Base-by-base conservation (phyloP, 2,797 vertebrate genomes). In the Danio albolineatus region DNA sequence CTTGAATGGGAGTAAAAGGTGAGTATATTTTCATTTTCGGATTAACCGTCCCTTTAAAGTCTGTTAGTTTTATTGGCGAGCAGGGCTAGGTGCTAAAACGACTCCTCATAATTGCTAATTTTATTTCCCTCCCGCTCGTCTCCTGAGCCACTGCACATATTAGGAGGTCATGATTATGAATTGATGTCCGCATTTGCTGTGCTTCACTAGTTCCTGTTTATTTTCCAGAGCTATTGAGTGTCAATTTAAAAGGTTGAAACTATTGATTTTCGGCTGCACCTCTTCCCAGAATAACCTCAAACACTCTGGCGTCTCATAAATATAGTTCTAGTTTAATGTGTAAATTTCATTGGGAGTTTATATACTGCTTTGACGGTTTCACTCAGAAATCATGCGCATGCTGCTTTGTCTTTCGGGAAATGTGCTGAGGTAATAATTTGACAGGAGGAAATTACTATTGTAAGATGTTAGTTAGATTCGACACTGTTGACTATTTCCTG, bases 191-290 rank as follows among this genome's bases (percentile, higher is more conserved):
- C 4, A n/a, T 86, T 78, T 80, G 70, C 59, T 16, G 72, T 74
- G 74, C 78, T 85, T 78, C 84, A 66, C 75, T 81, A 64, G 51
- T 46, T 77, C 70, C 60, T 84, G 78, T 87, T 82, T 84, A 64
- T 82, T 83, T 85, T 87, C 38, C 75, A 79, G 78, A 78, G 49
- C 70, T 87, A 89, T 90, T 75, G 88, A 85, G 88, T 91, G 89
- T 76, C 66, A 88, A 88, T 86, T 85, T 82, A 53, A 85, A 90
- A 90, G 85, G 84, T 89, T 71, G 87, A 87, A 81, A 64, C 71
- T 89, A 91, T 91, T 89, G 89, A 92, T 89, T 86, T 82, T 62
- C 75, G 80, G 81, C 80, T 84, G 85, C 85, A 88, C 82, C 83
- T 84, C 21, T 44, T 70, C 46, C 19, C 53, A 69, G 81, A 83